These are phyloP conservation scores for Lasiommata megera DNA, from an alignment of 2,888 invertebrate genomes.

Conservation along the genomic window DNA sequence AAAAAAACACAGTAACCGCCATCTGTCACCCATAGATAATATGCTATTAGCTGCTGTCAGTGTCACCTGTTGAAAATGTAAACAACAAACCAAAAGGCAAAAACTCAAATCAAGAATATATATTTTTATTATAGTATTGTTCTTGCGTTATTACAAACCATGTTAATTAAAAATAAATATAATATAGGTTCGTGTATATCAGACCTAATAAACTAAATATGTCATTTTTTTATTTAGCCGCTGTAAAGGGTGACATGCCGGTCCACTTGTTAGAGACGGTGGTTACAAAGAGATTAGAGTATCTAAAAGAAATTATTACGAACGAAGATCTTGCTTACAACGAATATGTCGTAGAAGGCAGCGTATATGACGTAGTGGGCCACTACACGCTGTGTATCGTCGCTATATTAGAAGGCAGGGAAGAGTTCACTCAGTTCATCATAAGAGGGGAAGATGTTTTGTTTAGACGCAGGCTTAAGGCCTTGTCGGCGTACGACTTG, in stretches of 20 bases:
- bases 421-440: constrained; percentile 54
- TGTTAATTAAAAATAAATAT: too few species aligned
- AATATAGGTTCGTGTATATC: too few species aligned
- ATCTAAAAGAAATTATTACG: constrained; percentile 61
- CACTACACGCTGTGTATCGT: constrained; percentile 79
- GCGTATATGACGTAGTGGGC: constrained; percentile 80
- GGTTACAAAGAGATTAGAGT: constrained; percentile 71
- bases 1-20: too few species aligned
- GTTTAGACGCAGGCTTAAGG: constrained; percentile 50
- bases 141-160: too few species aligned
- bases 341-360: constrained; percentile 82
- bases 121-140: too few species aligned
- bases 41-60: too few species aligned
- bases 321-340: constrained; percentile 56
- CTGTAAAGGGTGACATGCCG: constrained; percentile 77
- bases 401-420: constrained; percentile 50
- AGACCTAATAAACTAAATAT: constrained; percentile 36
- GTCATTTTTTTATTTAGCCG: constrained; percentile 82
- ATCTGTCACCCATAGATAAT: too few species aligned
- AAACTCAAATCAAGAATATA: too few species aligned
- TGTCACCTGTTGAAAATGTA: too few species aligned
- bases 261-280: constrained; percentile 78
- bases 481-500: constrained; percentile 56
- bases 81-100: too few species aligned
- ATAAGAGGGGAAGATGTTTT: constrained; percentile 56